These are phyloP conservation scores for Amphiura filiformis DNA, from an alignment of 35 echinoderm and acorn worm species.

Conservation along the genomic window DNA sequence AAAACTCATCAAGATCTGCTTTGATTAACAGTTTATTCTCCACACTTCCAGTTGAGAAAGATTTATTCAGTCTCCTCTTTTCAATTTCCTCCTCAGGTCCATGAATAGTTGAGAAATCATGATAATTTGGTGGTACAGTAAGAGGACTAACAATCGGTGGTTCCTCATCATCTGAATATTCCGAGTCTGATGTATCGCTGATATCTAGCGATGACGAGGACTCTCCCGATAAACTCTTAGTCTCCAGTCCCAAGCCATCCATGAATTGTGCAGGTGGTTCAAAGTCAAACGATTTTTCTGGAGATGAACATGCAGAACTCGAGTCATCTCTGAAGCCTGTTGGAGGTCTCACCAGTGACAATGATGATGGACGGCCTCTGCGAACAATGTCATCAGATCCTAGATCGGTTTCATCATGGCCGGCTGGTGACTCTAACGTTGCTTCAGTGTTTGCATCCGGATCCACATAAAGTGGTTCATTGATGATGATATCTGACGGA, in stretches of 20 bases:
- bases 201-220: slow-evolving; percentile 25
- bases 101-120: background rate
- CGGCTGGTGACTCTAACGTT: background rate
- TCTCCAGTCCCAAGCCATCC: background rate
- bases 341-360: slow-evolving; percentile 49
- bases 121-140: background rate
- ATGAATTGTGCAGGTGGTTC: background rate
- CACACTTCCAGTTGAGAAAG: background rate
- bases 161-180: slow-evolving; percentile 15
- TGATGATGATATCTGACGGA: background rate
- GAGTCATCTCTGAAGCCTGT: slow-evolving; percentile 71
- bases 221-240: background rate
- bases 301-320: slow-evolving; percentile 16
- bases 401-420: slow-evolving; percentile 8
- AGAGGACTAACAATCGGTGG: slow-evolving; percentile 17
- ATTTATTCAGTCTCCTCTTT: background rate
- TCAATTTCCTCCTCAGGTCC: background rate
- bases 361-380: background rate
- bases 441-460: background rate
- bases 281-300: slow-evolving; percentile 4
- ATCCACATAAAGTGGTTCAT: background rate
- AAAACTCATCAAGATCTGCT: background rate
- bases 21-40: background rate
- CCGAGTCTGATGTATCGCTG: slow-evolving; percentile 11
- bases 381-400: background rate